A percentile compares a stretch with the other conserved stretches of the same genome.
phyloP scores from a whole-genome alignment of 2,888 invertebrate species.

The Rotaria macrura region DNA sequence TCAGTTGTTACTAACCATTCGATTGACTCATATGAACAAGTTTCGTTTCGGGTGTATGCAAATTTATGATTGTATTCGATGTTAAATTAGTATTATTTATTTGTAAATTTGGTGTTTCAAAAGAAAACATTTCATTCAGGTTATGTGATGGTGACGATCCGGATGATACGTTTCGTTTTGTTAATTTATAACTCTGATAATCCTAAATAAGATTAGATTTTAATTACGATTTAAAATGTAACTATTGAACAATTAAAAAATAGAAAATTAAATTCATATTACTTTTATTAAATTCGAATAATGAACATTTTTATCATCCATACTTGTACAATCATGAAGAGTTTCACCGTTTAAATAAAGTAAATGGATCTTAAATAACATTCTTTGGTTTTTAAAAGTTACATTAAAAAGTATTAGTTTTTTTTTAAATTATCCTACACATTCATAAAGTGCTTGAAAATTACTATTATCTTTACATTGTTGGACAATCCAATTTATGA shows the following conservation, averaged over 20 bases:
- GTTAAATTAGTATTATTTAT: background rate
- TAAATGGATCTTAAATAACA: background rate
- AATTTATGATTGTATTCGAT: background rate
- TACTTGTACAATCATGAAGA: slow-evolving; percentile 29
- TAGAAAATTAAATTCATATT: background rate
- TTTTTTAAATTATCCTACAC: background rate
- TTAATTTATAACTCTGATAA: slow-evolving; percentile 18
- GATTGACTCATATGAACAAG: background rate
- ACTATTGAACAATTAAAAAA: no score
- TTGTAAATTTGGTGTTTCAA: background rate
- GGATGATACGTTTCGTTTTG: background rate
- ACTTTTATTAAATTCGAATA: slow-evolving; percentile 25
- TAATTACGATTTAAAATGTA: background rate
- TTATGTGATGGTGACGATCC: background rate
- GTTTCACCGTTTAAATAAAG: slow-evolving; percentile 25
- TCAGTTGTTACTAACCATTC: background rate
- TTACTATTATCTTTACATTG: background rate
- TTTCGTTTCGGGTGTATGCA: background rate
- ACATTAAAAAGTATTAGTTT: background rate
- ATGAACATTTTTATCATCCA: slow-evolving; percentile 26
- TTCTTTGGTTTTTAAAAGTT: background rate
- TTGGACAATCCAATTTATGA: background rate
- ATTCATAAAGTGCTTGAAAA: background rate
- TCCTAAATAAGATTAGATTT: background rate
- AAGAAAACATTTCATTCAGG: background rate